Base-by-base conservation (phyloP, 1,140 invertebrate genomes). In the Adelges cooleyi region DNA sequence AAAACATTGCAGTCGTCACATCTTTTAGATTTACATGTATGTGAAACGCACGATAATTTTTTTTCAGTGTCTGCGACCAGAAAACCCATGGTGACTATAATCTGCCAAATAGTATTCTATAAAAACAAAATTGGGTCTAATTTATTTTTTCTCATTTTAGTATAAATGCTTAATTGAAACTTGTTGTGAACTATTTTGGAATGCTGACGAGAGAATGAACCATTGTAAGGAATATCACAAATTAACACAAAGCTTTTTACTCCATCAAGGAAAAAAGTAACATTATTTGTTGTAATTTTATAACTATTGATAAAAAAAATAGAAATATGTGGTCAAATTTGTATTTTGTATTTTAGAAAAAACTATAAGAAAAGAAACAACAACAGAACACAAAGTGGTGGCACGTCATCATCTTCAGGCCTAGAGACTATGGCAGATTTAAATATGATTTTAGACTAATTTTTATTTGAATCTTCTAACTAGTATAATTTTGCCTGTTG, bases 41-140 rank as follows among this genome's bases (percentile, higher is more conserved):
- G 56, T 8, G 56, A 62, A 62, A 33, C 11, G 4, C 56, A 62
- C n/a, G 56, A 62, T n/a, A 48, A 62, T 22, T 62, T 33, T 62
- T 62, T 62, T 20, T 9, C 22, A 29, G 56, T n/a, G 3, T 29
- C 23, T 8, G 29, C 23, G 4, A 17, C 10, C 1, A 62, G 46
- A 62, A 62, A 48, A 33, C 40, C 56, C 1, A 62, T 62, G 56
- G 56, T 62, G 46, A 18, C 44, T 17, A n/a, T 42, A 42, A 42
- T 6, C 36, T 13, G 36, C 13, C 13, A 44, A 33, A 11, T 33
- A 6, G 11, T 33, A 33, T 33, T 33, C 6, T 1, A 18, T 10
- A 29, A 17, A 10, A 18, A 18, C 17, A 54, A 23, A 38, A 40
- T 23, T 10, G n/a, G n/a, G n/a, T n/a, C n/a, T n/a, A 17, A 2